Base-by-base conservation (phyloP, 1,140 invertebrate genomes). In the Ceratina calcarata region DNA sequence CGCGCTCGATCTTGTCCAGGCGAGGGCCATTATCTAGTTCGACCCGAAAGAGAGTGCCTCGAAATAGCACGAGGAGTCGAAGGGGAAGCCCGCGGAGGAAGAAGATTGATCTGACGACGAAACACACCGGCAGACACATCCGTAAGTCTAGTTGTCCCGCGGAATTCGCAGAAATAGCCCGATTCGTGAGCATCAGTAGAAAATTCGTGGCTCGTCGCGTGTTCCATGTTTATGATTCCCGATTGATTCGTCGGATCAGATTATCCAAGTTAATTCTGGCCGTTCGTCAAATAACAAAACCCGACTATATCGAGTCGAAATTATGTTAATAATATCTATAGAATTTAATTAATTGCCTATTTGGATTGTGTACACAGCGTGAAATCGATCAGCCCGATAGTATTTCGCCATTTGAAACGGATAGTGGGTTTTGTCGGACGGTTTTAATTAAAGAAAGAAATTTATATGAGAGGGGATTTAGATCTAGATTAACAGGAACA, bases 91-190 rank as follows among this genome's bases (percentile, higher is more conserved):
- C 53, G 16, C 49, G 61, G 45, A 60, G 51, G 45, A 79, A 77
- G 76, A 86, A 86, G 85, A 88, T 88, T 87, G 81, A 88, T 88
- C 79, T 66, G 37, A 80, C 64, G 70, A 68, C 62, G 70, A 73
- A 86, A 87, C 74, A 78, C 51, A 62, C 77, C 78, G 82, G 67
- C 72, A 49, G 51, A 61, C 2, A 22, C 60, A 87, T 88, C 82
- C 81, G 85, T 84, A 88, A 86, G 81, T 87, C 75, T 86, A 88
- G 87, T 84, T 79, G 72, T 16, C 57, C 51, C 10, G 18, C 22
- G 2, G 57, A 10, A 8, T 69, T 55, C 57, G 15, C 45, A 3
- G 65, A 69, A 68, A 76, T 64, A 58, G n/a, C n/a, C 45, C 37
- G 55, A 65, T 68, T 80, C 20, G 15, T 45, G 27, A 53, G 13